phyloP scores from a whole-genome alignment of 2,113 vertebrate species.

The Rattus norvegicus region DNA sequence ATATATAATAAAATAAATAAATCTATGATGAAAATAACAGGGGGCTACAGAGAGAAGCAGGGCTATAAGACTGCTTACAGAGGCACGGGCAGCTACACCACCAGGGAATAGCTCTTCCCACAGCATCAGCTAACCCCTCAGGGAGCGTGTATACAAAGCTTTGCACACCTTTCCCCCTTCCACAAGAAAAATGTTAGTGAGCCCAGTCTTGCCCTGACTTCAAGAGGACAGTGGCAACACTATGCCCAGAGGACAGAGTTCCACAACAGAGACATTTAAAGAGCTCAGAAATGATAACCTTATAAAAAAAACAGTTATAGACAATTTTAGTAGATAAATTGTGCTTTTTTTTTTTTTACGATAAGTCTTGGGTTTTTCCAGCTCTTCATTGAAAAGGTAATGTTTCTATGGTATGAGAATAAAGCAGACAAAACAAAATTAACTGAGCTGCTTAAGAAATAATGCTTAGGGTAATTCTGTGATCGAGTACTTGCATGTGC shows the following conservation, averaged over 20 bases:
- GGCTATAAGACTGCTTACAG: not conserved
- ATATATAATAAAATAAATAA: not conserved
- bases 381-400: not conserved
- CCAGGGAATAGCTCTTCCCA: not conserved
- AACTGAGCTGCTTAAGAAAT: conserved; percentile 41
- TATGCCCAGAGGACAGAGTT: not conserved
- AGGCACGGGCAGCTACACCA: not conserved
- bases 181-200: not conserved
- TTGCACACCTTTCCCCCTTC: not conserved
- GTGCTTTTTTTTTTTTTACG: not conserved
- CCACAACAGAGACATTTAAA: not conserved
- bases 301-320: not conserved
- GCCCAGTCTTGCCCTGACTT: not conserved
- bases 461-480: not conserved
- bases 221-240: not conserved
- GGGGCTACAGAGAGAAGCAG: not conserved
- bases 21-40: not conserved
- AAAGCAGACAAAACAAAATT: conserved; percentile 33
- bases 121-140: not conserved
- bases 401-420: conserved; percentile 10
- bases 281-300: conserved; percentile 12
- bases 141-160: not conserved
- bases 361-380: conserved; percentile 13
- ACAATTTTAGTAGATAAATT: conserved; percentile 24
- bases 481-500: not conserved